Evolutionary conservation across 2,888 invertebrate genomes (phyloP).

Genomic region (Mythimna ferrago): DNA sequence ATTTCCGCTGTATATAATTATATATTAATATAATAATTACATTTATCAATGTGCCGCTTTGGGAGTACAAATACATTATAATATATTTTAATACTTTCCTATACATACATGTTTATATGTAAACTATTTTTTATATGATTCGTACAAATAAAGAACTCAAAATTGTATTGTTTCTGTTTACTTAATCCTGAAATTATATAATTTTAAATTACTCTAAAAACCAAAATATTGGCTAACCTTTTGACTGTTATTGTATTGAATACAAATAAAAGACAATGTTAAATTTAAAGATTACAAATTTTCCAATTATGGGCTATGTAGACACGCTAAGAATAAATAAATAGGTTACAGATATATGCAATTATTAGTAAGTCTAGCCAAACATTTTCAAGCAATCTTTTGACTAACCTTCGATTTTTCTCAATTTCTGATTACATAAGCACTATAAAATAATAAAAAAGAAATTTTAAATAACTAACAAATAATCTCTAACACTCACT

Average conservation of each 20-base stretch:
- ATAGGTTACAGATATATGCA: not conserved
- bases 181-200: conserved; percentile 2
- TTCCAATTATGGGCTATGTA: not conserved
- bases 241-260: too few relatives aligned
- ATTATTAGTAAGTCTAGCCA: not conserved
- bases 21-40: not conserved
- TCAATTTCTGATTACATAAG: too few relatives aligned
- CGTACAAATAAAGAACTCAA: conserved; percentile 89
- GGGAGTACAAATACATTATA: conserved; percentile 46
- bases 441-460: conserved; percentile 8
- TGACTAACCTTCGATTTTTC: not conserved
- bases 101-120: conserved; percentile 42
- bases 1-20: not conserved
- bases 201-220: not conserved
- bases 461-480: conserved; percentile 10
- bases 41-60: conserved; percentile 21
- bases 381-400: not conserved
- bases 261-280: too few relatives aligned
- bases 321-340: not conserved
- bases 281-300: too few relatives aligned
- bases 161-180: conserved; percentile 55
- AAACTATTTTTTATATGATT: conserved; percentile 70
- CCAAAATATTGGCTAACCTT: not conserved
- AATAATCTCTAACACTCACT: not conserved
- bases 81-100: conserved; percentile 25